Conservation (phyloP, 1,140 invertebrate species). For the Uloborus diversus region DNA sequence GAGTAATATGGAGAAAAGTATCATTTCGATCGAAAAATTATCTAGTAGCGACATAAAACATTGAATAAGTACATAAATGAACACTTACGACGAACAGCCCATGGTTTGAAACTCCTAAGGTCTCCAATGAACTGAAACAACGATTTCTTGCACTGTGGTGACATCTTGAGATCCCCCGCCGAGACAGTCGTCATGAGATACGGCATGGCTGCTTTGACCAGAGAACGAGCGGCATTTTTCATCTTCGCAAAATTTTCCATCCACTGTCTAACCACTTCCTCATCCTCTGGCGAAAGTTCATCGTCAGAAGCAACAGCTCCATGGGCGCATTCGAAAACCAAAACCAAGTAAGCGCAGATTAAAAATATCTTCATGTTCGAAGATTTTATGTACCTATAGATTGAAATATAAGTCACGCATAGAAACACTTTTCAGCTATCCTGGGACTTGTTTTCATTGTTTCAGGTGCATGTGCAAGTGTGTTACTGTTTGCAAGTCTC, state of each 20-base stretch:
- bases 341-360: no score
- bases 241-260: slow-evolving; percentile 4
- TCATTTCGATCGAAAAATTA: background rate
- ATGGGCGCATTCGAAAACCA: no score
- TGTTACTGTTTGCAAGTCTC: no score
- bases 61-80: background rate
- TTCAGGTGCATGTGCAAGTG: no score
- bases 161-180: background rate
- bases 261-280: background rate
- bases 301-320: no score
- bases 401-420: no score
- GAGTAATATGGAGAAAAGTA: no score
- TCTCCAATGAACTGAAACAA: slow-evolving; percentile 36
- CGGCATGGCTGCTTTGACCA: slow-evolving; percentile 25
- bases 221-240: background rate
- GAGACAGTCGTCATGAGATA: slow-evolving; percentile 24
- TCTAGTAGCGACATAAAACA: background rate
- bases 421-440: no score
- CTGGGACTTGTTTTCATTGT: no score
- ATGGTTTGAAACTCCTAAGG: background rate
- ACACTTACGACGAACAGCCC: slow-evolving; percentile 25
- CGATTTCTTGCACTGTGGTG: background rate
- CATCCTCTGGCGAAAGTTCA: no score
- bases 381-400: no score
- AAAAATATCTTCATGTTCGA: no score